Evolutionary conservation across 2,888 invertebrate genomes (phyloP).

Genomic region (Tachina lurida): DNA sequence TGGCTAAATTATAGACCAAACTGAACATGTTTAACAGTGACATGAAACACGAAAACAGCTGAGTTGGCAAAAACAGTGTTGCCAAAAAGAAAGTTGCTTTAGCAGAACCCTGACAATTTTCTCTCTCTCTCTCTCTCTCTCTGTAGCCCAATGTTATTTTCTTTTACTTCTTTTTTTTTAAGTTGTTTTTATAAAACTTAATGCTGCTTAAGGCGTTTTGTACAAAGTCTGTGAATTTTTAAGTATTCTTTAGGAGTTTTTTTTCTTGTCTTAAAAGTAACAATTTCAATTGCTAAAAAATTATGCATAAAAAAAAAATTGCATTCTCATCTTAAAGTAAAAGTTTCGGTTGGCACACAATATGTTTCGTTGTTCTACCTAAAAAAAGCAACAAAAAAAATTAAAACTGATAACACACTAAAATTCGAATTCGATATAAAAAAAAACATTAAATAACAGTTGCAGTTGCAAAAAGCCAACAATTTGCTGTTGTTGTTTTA

Average conservation of each 20-base stretch:
- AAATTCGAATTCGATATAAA: conserved; percentile 36
- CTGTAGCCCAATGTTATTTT: neutral
- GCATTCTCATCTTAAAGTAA: conserved; percentile 51
- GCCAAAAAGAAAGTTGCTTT: no score
- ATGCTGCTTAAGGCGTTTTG: conserved; percentile 48
- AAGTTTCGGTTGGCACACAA: conserved; percentile 45
- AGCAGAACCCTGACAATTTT: neutral
- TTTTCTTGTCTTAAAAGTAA: conserved; percentile 9
- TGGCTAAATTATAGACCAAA: no score
- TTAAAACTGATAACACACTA: conserved; percentile 39
- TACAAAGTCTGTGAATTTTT: conserved; percentile 53
- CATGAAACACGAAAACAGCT: no score
- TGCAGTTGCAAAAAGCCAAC: conserved; percentile 58
- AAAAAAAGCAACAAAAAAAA: conserved; percentile 26
- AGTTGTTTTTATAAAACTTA: conserved; percentile 25
- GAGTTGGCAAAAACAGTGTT: no score
- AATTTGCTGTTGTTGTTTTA: neutral
- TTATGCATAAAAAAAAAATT: neutral
- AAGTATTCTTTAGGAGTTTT: conserved; percentile 26
- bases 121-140: neutral
- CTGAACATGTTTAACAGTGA: no score
- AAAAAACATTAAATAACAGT: conserved; percentile 62
- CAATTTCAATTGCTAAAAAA: conserved; percentile 13
- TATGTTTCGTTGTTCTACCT: conserved; percentile 39
- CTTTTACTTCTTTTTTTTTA: neutral